Evolutionary conservation across 1,140 invertebrate species (phyloP), one percentile per base, ranked within the genome.

Genomic region (Asobara japonica): DNA sequence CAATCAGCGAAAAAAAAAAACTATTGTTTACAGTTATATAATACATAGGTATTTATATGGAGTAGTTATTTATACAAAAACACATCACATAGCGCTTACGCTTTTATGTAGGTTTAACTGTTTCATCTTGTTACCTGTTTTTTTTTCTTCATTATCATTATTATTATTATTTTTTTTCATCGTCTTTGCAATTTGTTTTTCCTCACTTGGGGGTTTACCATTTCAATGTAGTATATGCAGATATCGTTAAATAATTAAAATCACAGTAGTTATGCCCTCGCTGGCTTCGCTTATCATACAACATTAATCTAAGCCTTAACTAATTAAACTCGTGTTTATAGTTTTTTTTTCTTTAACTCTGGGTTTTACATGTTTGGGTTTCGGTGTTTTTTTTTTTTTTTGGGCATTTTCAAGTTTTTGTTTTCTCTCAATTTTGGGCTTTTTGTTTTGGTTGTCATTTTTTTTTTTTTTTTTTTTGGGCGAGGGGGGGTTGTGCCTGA

Each of bases 211-310:
- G n/a, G 45, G 8, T 76, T 74, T 48, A 73, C 51, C 51, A 56
- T 56, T 18, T 56, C 51, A 56, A 70, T 60, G 51, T 56, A 25
- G 25, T 76, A 74, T 82, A 84, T 84, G 81, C 79, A 82, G 76
- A 82, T 84, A 86, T 82, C 83, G 80, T 87, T 87, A 87, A 87
- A 87, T 87, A 87, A 86, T 87, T 87, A 87, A 87, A 87, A 87
- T 87, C 85, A 87, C 86, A 87, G 86, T 87, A 87, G 84, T 87
- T 85, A 87, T 87, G 86, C 85, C 85, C 81, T 86, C 79, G 80
- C 83, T 82, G 86, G 86, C 85, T n/a, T 83, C 80, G 77, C 84
- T 85, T 86, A 87, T 85, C 85, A 85, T 80, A 86, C 80, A 86
- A 74, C 84, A 72, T 83, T 86, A 83, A 85, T 74, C 84, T 86